These are phyloP conservation scores for Dicerorhinus sumatrensis DNA, from an alignment of 2,113 vertebrate genomes.

Conservation along the genomic window DNA sequence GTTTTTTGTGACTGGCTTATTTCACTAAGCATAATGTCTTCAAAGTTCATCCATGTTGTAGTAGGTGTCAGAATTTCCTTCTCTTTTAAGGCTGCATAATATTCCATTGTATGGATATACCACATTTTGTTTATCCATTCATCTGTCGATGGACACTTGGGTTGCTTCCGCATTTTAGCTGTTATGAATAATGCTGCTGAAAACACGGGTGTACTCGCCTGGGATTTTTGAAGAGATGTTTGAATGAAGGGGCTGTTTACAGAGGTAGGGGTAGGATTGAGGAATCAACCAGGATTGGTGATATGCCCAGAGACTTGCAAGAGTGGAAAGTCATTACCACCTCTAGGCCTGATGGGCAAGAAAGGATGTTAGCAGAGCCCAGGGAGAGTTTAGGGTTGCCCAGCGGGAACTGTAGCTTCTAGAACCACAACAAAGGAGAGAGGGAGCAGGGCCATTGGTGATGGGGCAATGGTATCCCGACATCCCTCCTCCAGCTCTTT, in stretches of 20 bases:
- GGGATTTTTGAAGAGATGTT: neutral
- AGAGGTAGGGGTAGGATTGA: neutral
- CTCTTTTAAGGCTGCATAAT: neutral
- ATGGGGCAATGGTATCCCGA: too few species aligned
- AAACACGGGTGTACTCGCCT: neutral
- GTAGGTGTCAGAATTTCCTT: neutral
- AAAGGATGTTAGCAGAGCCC: neutral
- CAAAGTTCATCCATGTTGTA: neutral
- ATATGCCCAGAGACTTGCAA: neutral
- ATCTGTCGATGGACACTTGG: neutral
- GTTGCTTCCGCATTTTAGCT: neutral
- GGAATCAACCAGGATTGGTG: neutral
- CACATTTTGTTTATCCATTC: neutral
- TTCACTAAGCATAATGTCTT: neutral
- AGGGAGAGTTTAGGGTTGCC: neutral
- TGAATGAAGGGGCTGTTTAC: neutral
- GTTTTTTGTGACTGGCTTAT: neutral
- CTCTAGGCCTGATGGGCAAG: neutral
- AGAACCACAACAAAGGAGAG: neutral
- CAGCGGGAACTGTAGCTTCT: neutral
- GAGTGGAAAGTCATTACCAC: neutral
- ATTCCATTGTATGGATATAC: too few species aligned
- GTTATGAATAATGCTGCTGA: neutral
- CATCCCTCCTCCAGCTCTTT: neutral
- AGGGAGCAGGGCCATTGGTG: too few species aligned